Evolutionary conservation across 2,888 invertebrate species (phyloP).

Genomic region (Lamellibrachia satsuma): DNA sequence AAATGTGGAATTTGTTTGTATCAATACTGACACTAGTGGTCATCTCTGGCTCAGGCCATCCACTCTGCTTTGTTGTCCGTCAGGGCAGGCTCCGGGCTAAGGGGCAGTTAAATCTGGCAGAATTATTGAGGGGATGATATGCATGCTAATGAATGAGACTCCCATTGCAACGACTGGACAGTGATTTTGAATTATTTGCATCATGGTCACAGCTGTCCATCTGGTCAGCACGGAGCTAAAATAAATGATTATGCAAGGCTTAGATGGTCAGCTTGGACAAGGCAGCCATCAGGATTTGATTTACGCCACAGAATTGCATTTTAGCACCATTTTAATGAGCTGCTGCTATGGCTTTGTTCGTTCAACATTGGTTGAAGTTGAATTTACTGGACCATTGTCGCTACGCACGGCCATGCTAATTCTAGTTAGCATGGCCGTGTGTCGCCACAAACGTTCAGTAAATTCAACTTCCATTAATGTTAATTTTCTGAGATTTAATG

Average conservation of each 20-base stretch:
- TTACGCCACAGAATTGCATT: background rate
- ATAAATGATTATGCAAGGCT: background rate
- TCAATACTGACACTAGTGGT: background rate
- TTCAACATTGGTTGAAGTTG: background rate
- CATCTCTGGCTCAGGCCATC: background rate
- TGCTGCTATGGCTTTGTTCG: background rate
- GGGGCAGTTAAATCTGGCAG: conserved; percentile 5
- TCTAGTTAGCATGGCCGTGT: too few species aligned
- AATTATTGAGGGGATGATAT: background rate
- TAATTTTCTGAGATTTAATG: background rate
- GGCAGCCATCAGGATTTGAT: background rate
- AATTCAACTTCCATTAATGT: background rate
- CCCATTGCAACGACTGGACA: background rate
- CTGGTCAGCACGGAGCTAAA: background rate
- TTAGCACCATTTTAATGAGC: background rate
- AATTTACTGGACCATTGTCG: background rate
- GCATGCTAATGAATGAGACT: background rate
- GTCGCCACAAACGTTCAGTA: too few species aligned
- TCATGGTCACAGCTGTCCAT: conserved; percentile 9
- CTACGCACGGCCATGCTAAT: background rate
- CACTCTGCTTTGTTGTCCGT: background rate
- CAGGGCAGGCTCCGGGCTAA: background rate
- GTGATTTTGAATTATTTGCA: background rate
- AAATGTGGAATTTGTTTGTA: background rate
- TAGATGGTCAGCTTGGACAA: background rate